Conservation (phyloP, 2,797 vertebrate species). For the Sebastes jordani region DNA sequence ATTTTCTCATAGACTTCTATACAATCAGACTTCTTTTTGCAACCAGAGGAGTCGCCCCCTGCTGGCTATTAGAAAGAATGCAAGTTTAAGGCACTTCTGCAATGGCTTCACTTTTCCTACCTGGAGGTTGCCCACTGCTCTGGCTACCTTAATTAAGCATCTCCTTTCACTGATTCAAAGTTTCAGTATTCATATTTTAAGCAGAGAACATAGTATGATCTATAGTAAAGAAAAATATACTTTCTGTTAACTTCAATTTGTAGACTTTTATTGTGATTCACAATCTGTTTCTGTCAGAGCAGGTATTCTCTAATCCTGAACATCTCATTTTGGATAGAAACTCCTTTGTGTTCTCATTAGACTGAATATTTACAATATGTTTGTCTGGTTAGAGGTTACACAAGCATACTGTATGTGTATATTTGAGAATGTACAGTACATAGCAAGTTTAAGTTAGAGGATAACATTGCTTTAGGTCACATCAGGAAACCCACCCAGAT, state of each 20-base stretch:
- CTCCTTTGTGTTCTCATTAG: background rate
- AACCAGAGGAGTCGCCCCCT: too few species aligned
- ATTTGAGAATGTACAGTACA: background rate
- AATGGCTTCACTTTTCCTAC: too few species aligned
- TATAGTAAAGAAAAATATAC: background rate
- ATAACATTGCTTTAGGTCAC: slow-evolving; percentile 46
- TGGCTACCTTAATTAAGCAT: background rate
- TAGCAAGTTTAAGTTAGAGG: slow-evolving; percentile 15
- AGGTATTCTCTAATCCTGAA: background rate
- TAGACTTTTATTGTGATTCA: background rate
- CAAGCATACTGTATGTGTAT: background rate
- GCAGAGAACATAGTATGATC: background rate
- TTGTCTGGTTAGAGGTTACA: background rate
- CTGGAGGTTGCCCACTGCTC: too few species aligned
- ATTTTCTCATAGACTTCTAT: too few species aligned
- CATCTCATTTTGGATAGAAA: background rate
- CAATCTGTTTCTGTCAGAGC: background rate
- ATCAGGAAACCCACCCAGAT: slow-evolving; percentile 19
- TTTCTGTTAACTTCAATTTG: background rate
- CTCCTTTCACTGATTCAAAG: background rate
- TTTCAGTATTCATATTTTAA: background rate
- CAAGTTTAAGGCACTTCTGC: too few species aligned
- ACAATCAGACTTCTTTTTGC: too few species aligned
- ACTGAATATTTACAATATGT: background rate
- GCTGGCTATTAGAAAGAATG: too few species aligned